These are phyloP conservation scores for Neomonachus schauinslandi DNA, from an alignment of 2,113 vertebrate species.

Conservation along the genomic window DNA sequence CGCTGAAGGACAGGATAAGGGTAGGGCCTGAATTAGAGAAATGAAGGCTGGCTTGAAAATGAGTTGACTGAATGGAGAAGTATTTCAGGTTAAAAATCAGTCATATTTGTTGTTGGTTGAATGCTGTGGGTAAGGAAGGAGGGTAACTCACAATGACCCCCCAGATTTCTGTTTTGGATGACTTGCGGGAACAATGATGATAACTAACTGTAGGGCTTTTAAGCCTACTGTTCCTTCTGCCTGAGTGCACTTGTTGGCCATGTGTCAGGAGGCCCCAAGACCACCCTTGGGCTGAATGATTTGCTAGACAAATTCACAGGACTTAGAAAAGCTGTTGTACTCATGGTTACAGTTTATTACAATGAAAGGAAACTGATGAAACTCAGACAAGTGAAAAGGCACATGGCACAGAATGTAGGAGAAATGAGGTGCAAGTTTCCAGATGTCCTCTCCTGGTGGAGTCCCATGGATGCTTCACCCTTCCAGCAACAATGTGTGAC, in stretches of 20 bases:
- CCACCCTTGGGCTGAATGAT: not conserved
- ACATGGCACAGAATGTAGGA: not conserved
- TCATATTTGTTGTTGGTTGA: not conserved
- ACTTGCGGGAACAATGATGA: not conserved
- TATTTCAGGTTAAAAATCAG: not conserved
- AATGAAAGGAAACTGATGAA: not conserved
- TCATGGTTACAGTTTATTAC: not conserved
- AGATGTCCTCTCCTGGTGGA: not conserved
- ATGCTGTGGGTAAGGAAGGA: not conserved
- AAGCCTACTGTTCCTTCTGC: not conserved
- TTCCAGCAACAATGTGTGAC: not conserved
- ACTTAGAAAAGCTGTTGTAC: not conserved
- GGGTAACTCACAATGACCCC: not conserved
- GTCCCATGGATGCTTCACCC: accelerated
- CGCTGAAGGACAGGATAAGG: not conserved
- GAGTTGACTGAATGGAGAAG: not conserved
- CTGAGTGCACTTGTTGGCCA: not conserved
- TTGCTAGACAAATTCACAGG: not conserved
- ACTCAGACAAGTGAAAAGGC: not conserved
- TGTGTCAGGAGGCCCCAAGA: not conserved
- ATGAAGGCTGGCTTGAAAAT: not conserved
- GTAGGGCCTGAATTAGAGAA: not conserved
- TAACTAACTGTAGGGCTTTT: not conserved
- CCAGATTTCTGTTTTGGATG: not conserved
- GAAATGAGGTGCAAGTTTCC: not conserved